These are phyloP conservation scores for Thamnaconus septentrionalis DNA, from an alignment of 2,113 vertebrate species.

Conservation along the genomic window DNA sequence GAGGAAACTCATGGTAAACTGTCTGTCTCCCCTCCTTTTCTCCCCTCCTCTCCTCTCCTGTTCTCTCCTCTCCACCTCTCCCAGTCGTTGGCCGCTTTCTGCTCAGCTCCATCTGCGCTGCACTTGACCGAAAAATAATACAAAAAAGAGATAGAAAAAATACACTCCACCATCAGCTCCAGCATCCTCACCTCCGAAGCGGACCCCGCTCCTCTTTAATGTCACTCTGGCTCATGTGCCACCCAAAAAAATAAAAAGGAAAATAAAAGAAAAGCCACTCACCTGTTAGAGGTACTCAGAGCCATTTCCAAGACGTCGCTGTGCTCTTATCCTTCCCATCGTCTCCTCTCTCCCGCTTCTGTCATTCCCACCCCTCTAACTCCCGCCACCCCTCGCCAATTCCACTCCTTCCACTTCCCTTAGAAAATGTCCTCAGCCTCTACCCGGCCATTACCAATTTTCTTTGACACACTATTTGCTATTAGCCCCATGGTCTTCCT, in stretches of 20 bases:
- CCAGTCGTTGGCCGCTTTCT: conserved; percentile 31
- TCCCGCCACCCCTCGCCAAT: conserved; percentile 52
- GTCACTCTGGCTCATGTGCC: no score
- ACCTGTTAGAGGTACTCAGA: conserved; percentile 46
- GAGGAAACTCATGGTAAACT: no score
- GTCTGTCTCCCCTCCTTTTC: conserved; percentile 1
- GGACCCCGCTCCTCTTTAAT: conserved; percentile 30
- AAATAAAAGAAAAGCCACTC: conserved; percentile 30
- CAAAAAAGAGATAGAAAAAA: background rate
- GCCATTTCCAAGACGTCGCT: conserved; percentile 1
- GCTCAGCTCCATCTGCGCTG: conserved; percentile 47
- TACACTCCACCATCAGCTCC: conserved; percentile 52
- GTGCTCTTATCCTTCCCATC: conserved; percentile 54
- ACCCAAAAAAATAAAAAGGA: no score
- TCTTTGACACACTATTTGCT: conserved; percentile 62
- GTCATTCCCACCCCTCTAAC: conserved; percentile 51
- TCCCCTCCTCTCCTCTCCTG: conserved; percentile 17
- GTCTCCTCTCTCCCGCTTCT: conserved; percentile 19
- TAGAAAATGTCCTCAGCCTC: conserved; percentile 52
- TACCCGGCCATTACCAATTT: conserved; percentile 67
- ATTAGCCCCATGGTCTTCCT: conserved; percentile 63
- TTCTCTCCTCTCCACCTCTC: conserved; percentile 20
- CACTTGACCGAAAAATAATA: conserved; percentile 53
- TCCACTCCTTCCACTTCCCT: conserved; percentile 52
- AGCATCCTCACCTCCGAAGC: conserved; percentile 36